Conservation (phyloP, 2,888 invertebrate genomes). For the Tachina fera region DNA sequence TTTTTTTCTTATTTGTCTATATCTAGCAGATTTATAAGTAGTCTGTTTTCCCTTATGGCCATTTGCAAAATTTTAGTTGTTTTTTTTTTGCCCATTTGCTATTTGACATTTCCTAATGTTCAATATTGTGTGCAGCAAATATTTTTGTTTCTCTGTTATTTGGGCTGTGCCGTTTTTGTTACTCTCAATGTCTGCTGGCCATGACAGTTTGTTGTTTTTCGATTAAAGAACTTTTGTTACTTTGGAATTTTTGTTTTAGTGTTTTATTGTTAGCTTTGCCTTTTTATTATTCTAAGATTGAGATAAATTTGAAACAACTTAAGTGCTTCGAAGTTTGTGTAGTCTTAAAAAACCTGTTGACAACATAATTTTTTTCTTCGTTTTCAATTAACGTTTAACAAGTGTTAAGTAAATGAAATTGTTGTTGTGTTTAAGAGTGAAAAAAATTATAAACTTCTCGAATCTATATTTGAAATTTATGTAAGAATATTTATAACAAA, state of each 20-base stretch:
- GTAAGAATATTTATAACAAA: neutral
- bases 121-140: constrained; percentile 49
- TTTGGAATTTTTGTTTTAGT: constrained; percentile 37
- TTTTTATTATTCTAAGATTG: constrained; percentile 8
- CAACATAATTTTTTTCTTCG: neutral
- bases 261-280: constrained; percentile 5
- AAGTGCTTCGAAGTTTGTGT: constrained; percentile 20
- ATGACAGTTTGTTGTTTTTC: constrained; percentile 62
- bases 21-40: constrained; percentile 63
- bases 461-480: no score
- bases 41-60: constrained; percentile 60
- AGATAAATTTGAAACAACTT: constrained; percentile 55
- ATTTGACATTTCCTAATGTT: constrained; percentile 69
- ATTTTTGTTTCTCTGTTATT: constrained; percentile 33
- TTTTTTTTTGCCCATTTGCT: constrained; percentile 33
- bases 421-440: constrained; percentile 12
- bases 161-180: constrained; percentile 2
- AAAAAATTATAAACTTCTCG: neutral
- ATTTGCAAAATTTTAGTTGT: constrained; percentile 29
- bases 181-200: constrained; percentile 46
- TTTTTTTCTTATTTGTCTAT: constrained; percentile 45
- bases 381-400: neutral
- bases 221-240: constrained; percentile 55
- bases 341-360: constrained; percentile 52
- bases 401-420: constrained; percentile 40